phyloP scores from a whole-genome alignment of 2,888 invertebrate genomes.

The Athripsodes cinereus region DNA sequence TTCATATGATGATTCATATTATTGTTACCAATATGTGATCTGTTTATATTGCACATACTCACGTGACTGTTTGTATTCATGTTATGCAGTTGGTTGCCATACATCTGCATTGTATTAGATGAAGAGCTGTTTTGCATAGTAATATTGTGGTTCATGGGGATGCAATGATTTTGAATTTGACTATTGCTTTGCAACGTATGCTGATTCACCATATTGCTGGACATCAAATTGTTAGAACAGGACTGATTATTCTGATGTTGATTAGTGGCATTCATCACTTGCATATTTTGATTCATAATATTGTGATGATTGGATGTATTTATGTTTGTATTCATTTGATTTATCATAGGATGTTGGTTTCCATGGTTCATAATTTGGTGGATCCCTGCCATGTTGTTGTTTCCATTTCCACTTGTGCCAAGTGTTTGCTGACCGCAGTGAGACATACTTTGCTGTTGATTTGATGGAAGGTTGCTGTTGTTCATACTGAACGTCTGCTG shows the following conservation, averaged over 20 bases:
- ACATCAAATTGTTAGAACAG: not conserved
- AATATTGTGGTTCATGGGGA: slow-evolving; percentile 42
- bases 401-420: not conserved
- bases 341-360: slow-evolving; percentile 17
- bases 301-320: slow-evolving; percentile 37
- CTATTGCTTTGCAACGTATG: slow-evolving; percentile 32
- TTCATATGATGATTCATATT: slow-evolving; percentile 6
- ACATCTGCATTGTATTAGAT: slow-evolving; percentile 27
- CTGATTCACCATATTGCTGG: slow-evolving; percentile 41
- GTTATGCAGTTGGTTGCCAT: slow-evolving; percentile 15
- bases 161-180: slow-evolving; percentile 43
- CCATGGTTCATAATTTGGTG: slow-evolving; percentile 9
- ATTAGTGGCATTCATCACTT: slow-evolving; percentile 27
- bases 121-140: slow-evolving; percentile 34
- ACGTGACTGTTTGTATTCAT: slow-evolving; percentile 11
- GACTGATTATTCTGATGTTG: slow-evolving; percentile 36
- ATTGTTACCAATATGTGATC: not conserved
- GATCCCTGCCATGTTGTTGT: slow-evolving; percentile 6
- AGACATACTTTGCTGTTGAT: slow-evolving; percentile 18
- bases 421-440: slow-evolving; percentile 24
- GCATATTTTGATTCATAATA: slow-evolving; percentile 32
- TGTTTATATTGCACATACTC: slow-evolving; percentile 12
- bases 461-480: slow-evolving; percentile 6
- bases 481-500: slow-evolving; percentile 15
- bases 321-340: slow-evolving; percentile 36